Evolutionary conservation across 2,113 vertebrate genomes (phyloP).

Genomic region (Oxyura jamaicensis): DNA sequence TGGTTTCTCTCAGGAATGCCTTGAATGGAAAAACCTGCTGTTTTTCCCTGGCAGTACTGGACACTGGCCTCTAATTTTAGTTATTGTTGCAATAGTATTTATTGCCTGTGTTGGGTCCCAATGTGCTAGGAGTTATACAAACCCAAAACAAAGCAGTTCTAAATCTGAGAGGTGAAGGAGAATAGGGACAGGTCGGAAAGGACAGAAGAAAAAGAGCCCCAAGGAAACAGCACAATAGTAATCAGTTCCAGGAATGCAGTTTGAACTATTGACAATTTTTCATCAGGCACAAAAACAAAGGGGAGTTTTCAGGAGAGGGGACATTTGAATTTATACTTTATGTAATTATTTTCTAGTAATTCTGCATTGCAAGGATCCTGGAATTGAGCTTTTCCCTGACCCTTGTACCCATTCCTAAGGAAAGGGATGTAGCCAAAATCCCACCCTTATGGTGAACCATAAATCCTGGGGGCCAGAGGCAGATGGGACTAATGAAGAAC

Average conservation of each 20-base stretch:
- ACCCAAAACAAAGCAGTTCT: background rate
- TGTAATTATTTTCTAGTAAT: background rate
- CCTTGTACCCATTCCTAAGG: background rate
- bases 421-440: conserved; percentile 12
- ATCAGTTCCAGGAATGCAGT: background rate
- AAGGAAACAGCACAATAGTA: background rate
- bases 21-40: background rate
- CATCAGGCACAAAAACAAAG: background rate
- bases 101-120: background rate
- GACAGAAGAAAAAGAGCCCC: background rate
- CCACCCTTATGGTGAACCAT: background rate
- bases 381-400: background rate
- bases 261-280: background rate
- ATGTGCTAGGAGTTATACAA: background rate
- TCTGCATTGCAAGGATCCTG: background rate
- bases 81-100: background rate
- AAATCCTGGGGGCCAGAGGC: background rate
- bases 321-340: background rate
- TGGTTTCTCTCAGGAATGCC: background rate
- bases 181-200: background rate
- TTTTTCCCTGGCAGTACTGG: background rate
- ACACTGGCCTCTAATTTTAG: background rate
- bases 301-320: background rate
- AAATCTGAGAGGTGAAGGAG: fast-evolving
- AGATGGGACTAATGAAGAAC: conserved; percentile 15